Percentiles rank a stretch among this genome's conserved stretches.
phyloP scores from a whole-genome alignment of 2,888 invertebrate species.

The Netelia melanura region DNA sequence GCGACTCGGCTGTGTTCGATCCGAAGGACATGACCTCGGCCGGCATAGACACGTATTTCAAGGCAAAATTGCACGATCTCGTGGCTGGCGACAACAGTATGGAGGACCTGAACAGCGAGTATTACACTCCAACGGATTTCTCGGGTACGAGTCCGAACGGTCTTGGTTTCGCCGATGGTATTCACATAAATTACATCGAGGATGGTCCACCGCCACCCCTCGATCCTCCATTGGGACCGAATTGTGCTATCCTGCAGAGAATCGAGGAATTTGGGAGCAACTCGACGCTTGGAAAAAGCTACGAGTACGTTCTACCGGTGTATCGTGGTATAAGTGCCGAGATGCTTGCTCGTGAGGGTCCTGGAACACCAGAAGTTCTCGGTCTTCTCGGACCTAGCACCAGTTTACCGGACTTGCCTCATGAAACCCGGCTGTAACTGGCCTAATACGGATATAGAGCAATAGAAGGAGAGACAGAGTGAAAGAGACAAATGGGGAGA shows the following conservation, averaged over 20 bases:
- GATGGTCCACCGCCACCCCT: constrained; percentile 79
- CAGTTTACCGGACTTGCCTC: constrained; percentile 82
- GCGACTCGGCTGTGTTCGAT: constrained; percentile 91
- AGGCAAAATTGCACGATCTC: constrained; percentile 88
- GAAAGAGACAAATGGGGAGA: background rate
- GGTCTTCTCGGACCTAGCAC: constrained; percentile 80
- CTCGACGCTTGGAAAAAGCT: constrained; percentile 71
- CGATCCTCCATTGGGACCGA: constrained; percentile 54
- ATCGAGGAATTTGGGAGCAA: constrained; percentile 77
- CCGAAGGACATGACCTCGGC: constrained; percentile 85
- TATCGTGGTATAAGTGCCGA: constrained; percentile 86
- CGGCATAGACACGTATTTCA: constrained; percentile 89
- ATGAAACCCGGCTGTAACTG: constrained; percentile 79
- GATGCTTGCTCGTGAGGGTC: constrained; percentile 83
- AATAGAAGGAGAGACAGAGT: background rate
- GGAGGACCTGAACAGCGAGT: constrained; percentile 88
- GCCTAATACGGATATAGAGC: constrained; percentile 45
- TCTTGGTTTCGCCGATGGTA: constrained; percentile 84
- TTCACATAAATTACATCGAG: constrained; percentile 90
- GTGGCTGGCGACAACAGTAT: constrained; percentile 85
- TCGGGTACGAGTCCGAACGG: constrained; percentile 85
- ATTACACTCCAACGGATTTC: constrained; percentile 93
- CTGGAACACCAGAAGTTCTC: constrained; percentile 74
- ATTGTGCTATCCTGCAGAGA: constrained; percentile 69
- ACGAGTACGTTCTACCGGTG: constrained; percentile 83